Percentiles rank a stretch among this genome's conserved stretches.
These are phyloP conservation scores for Acleris emargana DNA, from an alignment of 2,888 invertebrate genomes.

Conservation along the genomic window DNA sequence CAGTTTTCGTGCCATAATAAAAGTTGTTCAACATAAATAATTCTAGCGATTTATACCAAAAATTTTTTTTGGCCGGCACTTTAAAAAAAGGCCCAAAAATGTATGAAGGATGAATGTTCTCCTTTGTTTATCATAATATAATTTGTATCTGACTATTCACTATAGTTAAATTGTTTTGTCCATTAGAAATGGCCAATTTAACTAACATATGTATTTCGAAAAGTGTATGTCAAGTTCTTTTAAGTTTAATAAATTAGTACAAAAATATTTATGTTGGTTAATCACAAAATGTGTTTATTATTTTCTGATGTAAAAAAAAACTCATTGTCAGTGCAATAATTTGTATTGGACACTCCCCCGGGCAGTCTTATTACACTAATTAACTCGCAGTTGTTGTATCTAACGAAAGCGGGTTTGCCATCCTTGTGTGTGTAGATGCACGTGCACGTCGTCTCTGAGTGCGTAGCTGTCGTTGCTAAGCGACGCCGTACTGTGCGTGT, in stretches of 20 bases:
- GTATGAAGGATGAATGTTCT: too few relatives aligned
- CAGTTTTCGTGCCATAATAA: too few relatives aligned
- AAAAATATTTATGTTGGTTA: slow-evolving; percentile 57
- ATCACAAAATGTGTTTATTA: slow-evolving; percentile 46
- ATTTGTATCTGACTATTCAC: slow-evolving; percentile 46
- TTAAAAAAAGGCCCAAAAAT: too few relatives aligned
- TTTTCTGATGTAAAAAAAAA: slow-evolving; percentile 44
- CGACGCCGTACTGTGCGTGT: too few relatives aligned
- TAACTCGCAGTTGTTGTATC: slow-evolving; percentile 40
- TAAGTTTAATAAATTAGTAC: slow-evolving; percentile 75
- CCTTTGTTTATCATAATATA: slow-evolving; percentile 38
- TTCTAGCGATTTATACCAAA: too few relatives aligned
- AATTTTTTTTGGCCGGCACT: too few relatives aligned
- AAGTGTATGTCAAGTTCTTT: slow-evolving; percentile 51
- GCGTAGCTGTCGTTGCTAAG: too few relatives aligned
- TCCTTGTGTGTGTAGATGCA: too few relatives aligned
- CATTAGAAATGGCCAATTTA: slow-evolving; percentile 48
- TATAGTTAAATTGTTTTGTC: slow-evolving; percentile 47
- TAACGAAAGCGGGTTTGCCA: too few relatives aligned
- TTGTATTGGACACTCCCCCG: slow-evolving; percentile 47
- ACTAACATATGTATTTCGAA: slow-evolving; percentile 45
- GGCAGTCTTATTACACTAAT: slow-evolving; percentile 48
- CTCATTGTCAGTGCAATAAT: slow-evolving; percentile 66
- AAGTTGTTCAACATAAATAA: too few relatives aligned
- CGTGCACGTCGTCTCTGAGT: too few relatives aligned